These are phyloP conservation scores for Vesta saturnalis DNA, from an alignment of 2,888 invertebrate genomes.

Conservation along the genomic window DNA sequence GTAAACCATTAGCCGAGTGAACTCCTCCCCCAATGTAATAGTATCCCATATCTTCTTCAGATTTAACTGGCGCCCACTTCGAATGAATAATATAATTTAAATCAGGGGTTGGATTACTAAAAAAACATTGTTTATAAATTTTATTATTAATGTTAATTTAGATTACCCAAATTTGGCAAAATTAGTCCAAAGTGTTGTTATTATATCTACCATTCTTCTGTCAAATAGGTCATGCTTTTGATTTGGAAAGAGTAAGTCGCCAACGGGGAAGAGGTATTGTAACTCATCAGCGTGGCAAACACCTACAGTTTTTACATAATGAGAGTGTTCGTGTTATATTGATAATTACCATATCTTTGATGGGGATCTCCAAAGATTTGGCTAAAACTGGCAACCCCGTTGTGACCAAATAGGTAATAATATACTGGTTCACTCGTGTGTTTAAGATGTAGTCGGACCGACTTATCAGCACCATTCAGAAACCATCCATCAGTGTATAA, in stretches of 20 bases:
- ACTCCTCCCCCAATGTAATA: conserved; percentile 66
- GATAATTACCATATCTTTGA: conserved; percentile 73
- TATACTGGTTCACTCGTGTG: conserved; percentile 69
- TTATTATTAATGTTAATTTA: conserved; percentile 67
- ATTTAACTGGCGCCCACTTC: conserved; percentile 69
- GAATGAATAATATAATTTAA: conserved; percentile 67
- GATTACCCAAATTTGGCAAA: conserved; percentile 76
- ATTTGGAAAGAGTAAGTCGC: conserved; percentile 59
- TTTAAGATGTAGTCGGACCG: conserved; percentile 66
- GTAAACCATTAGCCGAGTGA: conserved; percentile 65
- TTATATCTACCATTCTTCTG: conserved; percentile 67
- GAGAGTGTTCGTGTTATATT: no score
- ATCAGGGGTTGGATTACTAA: conserved; percentile 70
- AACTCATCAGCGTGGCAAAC: conserved; percentile 87
- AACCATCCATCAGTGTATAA: conserved; percentile 80
- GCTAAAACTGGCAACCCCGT: conserved; percentile 75
- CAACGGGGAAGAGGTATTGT: conserved; percentile 80
- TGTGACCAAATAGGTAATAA: conserved; percentile 74
- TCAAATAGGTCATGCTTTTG: conserved; percentile 68
- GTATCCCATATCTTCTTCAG: conserved; percentile 57
- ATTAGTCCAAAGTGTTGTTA: conserved; percentile 78
- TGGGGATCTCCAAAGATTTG: conserved; percentile 74
- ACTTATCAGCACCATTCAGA: conserved; percentile 70
- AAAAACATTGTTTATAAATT: conserved; percentile 63
- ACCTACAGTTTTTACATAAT: conserved; percentile 64